phyloP scores from a whole-genome alignment of 1,140 invertebrate genomes.

The Aphis gossypii region DNA sequence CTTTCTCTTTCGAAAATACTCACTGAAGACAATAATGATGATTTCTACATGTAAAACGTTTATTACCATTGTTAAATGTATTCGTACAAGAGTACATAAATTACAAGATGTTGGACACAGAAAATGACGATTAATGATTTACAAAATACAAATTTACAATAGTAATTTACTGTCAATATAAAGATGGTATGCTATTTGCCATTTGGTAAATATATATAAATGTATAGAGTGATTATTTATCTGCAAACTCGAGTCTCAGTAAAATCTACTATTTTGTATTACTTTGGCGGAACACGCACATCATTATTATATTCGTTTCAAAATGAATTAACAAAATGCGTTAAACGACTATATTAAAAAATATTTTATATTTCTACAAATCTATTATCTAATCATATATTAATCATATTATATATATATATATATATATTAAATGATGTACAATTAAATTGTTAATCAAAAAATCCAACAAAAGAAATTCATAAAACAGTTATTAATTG shows the following conservation, averaged over 20 bases:
- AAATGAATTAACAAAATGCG: not conserved
- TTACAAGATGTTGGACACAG: not conserved
- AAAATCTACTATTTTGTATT: not conserved
- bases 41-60: not conserved
- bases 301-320: not conserved
- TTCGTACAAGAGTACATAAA: not conserved
- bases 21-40: not conserved
- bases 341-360: not conserved
- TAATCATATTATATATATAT: no score
- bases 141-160: not conserved
- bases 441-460: not conserved
- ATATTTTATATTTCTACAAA: not conserved
- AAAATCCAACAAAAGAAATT: not conserved
- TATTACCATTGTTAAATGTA: not conserved
- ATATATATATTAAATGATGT: no score
- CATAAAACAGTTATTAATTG: not conserved
- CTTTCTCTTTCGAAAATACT: not conserved
- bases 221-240: not conserved
- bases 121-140: not conserved
- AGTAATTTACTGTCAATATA: not conserved
- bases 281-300: not conserved
- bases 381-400: no score
- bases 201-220: not conserved
- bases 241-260: not conserved
- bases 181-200: not conserved